Base-by-base conservation (phyloP, 1,140 invertebrate species). In the Parapsyche elsis region DNA sequence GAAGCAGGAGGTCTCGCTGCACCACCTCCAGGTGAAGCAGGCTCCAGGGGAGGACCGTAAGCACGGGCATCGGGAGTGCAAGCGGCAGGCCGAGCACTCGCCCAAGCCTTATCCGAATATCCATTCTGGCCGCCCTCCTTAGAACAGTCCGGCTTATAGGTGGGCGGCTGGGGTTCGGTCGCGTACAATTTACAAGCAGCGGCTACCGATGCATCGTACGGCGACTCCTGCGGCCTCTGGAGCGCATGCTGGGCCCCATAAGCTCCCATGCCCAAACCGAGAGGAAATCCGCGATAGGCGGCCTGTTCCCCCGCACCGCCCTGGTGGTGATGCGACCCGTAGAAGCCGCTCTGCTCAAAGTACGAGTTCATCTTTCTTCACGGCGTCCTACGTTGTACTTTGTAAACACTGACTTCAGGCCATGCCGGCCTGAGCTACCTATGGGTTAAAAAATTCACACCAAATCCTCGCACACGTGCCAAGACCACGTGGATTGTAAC, bases 281-380 rank as follows among this genome's bases (percentile, higher is more conserved):
- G 89, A 7, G 95, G 95, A 84, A 94, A 94, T 30, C 92, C 92
- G 84, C 95, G 91, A 88, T 97, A 95, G 85, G 93, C 91, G 59
- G 93, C 92, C 57, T 92, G 91, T 49, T 92, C 92, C 16, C 92
- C 91, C 59, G 91, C 91, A 67, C 91, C 90, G 81, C 92, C 90
- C 85, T 94, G 93, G 86, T 95, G 94, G 84, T 95, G 94, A 88
- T 96, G 95, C 84, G 94, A 92, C 79, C 95, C 95, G 90, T 97
- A 97, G 91, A 97, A 97, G 88, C 95, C 95, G 88, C 94, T 93
- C 90, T 97, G 96, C 89, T 97, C 96, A 88, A 97, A 98, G 89
- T 97, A 97, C 86, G 95, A 96, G 93, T 97, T 97, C 96, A 97
- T 97, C 90, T 89, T n/a, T n/a, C 92, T 88, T 24, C 67, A 26